Percentiles rank a stretch among this genome's conserved stretches.
Evolutionary conservation across 2,888 invertebrate genomes (phyloP).

Genomic region (Barypeithes pellucidus): DNA sequence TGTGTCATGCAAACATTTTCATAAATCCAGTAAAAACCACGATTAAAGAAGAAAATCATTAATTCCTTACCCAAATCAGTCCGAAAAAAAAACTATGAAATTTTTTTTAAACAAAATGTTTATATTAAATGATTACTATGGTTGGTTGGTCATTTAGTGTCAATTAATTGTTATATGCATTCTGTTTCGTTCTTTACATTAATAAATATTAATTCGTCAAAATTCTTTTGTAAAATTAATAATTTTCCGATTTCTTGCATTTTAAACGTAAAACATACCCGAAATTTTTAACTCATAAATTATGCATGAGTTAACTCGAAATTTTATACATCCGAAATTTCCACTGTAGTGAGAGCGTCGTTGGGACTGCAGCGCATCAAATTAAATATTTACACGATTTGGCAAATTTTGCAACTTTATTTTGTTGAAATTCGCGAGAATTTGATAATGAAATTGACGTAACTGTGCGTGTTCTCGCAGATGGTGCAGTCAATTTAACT

Average conservation of each 20-base stretch:
- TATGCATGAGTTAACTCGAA: neutral
- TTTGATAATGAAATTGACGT: neutral
- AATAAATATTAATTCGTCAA: too few relatives aligned
- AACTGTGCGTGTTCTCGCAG: neutral
- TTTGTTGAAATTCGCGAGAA: neutral
- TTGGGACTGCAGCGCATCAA: neutral
- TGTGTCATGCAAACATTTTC: too few relatives aligned
- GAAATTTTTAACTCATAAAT: neutral
- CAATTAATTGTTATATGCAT: too few relatives aligned
- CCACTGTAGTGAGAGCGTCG: neutral
- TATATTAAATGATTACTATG: too few relatives aligned
- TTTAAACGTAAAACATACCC: neutral
- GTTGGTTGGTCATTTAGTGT: too few relatives aligned
- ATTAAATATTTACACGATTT: constrained; percentile 8
- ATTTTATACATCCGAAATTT: neutral
- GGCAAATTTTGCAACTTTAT: constrained; percentile 3
- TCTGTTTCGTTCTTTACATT: too few relatives aligned
- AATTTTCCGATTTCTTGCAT: neutral
- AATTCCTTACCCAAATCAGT: too few relatives aligned
- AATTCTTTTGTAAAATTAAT: too few relatives aligned
- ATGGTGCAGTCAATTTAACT: neutral
- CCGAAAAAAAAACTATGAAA: too few relatives aligned
- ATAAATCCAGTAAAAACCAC: too few relatives aligned
- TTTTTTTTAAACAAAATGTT: too few relatives aligned
- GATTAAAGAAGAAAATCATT: too few relatives aligned